Conservation (phyloP, 2,888 invertebrate genomes). For the Caenorhabditis panamensis region DNA sequence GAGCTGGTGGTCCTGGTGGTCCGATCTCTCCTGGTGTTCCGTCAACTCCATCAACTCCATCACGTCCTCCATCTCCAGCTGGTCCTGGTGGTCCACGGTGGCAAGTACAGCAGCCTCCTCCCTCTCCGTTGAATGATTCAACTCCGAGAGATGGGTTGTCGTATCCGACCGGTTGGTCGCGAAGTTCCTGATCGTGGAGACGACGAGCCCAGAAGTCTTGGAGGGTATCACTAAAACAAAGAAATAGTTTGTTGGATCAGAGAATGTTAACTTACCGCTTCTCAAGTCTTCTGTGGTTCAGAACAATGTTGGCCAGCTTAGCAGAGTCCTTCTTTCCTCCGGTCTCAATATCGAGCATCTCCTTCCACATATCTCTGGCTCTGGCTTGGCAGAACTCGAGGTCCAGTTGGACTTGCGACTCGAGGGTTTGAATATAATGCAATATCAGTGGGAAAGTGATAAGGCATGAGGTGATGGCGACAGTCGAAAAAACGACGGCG, state of each 20-base stretch:
- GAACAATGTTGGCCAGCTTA: conserved; percentile 77
- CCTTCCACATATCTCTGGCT: conserved; percentile 81
- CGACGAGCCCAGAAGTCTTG: conserved; percentile 80
- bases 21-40: conserved; percentile 80
- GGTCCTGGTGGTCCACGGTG: conserved; percentile 80
- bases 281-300: conserved; percentile 72
- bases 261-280: conserved; percentile 52
- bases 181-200: conserved; percentile 78
- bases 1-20: conserved; percentile 79
- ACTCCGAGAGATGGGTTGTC: conserved; percentile 66
- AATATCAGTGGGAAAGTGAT: conserved; percentile 80
- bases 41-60: conserved; percentile 77
- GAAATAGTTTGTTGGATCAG: background rate
- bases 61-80: conserved; percentile 75
- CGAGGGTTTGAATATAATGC: conserved; percentile 81
- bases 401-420: conserved; percentile 79
- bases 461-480: conserved; percentile 76
- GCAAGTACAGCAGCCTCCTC: conserved; percentile 76
- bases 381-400: conserved; percentile 81
- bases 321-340: conserved; percentile 76
- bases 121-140: conserved; percentile 57
- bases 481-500: conserved; percentile 80
- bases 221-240: conserved; percentile 75
- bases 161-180: conserved; percentile 78
- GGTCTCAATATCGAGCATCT: conserved; percentile 80